Evolutionary conservation across 2,113 vertebrate genomes (phyloP).

Genomic region (Erythrocercus mccallii): DNA sequence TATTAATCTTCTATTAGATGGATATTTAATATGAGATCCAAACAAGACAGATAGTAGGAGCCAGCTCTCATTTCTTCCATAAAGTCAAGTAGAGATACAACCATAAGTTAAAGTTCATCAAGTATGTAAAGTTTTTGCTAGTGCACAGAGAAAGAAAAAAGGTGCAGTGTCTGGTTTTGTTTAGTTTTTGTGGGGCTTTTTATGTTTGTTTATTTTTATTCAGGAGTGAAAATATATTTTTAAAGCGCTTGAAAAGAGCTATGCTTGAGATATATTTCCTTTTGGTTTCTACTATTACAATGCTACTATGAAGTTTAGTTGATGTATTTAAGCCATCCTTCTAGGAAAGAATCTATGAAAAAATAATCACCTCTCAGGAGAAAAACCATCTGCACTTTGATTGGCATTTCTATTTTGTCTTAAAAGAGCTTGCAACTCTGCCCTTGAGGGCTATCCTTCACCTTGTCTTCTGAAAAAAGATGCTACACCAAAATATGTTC

Average conservation of each 20-base stretch:
- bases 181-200: background rate
- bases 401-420: constrained; percentile 36
- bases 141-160: background rate
- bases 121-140: background rate
- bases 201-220: background rate
- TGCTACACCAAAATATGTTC: background rate
- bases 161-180: background rate
- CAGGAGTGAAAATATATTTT: background rate
- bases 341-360: constrained; percentile 11
- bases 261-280: background rate
- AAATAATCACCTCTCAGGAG: constrained; percentile 46
- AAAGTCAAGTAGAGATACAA: background rate
- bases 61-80: background rate
- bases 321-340: constrained; percentile 28
- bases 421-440: constrained; percentile 49
- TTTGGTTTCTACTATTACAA: background rate
- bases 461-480: constrained; percentile 7
- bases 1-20: background rate
- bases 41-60: background rate
- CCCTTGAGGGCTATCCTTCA: constrained; percentile 58
- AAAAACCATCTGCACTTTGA: constrained; percentile 47
- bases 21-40: background rate
- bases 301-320: background rate
- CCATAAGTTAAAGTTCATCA: background rate
- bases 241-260: background rate